These are phyloP conservation scores for Scaptomyza cyrtandrae DNA, from an alignment of 2,888 invertebrate species.

Conservation along the genomic window DNA sequence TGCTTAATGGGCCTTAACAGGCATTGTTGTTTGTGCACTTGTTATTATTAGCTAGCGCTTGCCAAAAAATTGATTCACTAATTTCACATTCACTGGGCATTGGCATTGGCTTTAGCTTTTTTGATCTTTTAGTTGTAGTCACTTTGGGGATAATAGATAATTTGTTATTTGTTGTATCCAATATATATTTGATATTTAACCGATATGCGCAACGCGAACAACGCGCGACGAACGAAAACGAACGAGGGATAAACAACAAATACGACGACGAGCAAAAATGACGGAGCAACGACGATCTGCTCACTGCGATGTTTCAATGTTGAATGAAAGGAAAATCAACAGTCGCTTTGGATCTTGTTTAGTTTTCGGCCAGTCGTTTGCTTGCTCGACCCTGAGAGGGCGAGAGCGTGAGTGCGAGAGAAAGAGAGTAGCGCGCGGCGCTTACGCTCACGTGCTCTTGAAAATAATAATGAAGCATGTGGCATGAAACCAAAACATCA, in stretches of 20 bases:
- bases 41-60: conserved; percentile 24
- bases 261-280: conserved; percentile 30
- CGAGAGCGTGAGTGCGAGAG: conserved; percentile 7
- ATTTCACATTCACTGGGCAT: conserved; percentile 20
- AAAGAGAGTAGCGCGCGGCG: conserved; percentile 17
- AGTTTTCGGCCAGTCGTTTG: conserved; percentile 62
- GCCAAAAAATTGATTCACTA: conserved; percentile 22
- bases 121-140: conserved; percentile 17
- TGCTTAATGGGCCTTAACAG: conserved; percentile 31
- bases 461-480: conserved; percentile 55
- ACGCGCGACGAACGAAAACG: conserved; percentile 24
- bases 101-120: conserved; percentile 22
- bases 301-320: conserved; percentile 79
- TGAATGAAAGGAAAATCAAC: conserved; percentile 84
- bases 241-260: conserved; percentile 25
- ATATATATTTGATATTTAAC: conserved; percentile 3
- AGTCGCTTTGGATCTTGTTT: conserved; percentile 83
- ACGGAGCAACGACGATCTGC: conserved; percentile 79
- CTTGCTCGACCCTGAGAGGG: conserved; percentile 52
- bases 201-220: conserved; percentile 26
- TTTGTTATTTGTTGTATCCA: conserved; percentile 6
- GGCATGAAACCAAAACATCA: conserved; percentile 57
- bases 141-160: conserved; percentile 18
- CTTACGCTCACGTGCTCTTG: conserved; percentile 59
- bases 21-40: conserved; percentile 53